phyloP scores from a whole-genome alignment of 2,113 vertebrate genomes.

The Probosciger aterrimus region DNA sequence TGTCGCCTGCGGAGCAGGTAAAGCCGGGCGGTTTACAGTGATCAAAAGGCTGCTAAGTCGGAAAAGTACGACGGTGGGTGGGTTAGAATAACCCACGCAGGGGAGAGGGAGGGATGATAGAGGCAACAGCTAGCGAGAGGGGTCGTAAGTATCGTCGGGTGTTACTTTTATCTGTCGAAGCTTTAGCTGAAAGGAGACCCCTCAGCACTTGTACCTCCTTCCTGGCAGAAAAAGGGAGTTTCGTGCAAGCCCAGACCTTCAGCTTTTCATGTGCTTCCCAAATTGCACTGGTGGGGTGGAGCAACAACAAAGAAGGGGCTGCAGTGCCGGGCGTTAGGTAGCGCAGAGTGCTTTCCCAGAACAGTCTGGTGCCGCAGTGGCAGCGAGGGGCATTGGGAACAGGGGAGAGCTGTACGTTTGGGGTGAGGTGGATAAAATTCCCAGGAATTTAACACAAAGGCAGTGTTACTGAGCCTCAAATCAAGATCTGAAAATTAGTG shows the following conservation, averaged over 20 bases:
- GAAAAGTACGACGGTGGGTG: neutral
- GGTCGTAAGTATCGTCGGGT: accelerated
- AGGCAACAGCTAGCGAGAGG: too few relatives aligned
- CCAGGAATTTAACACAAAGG: neutral
- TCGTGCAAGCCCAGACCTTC: neutral
- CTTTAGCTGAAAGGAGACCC: neutral
- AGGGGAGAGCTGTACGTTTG: neutral
- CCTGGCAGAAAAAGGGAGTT: neutral
- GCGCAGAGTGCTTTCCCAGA: too few relatives aligned
- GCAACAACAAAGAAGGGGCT: accelerated
- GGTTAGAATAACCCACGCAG: neutral
- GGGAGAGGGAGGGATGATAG: neutral
- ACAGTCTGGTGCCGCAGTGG: accelerated
- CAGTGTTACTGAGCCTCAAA: neutral
- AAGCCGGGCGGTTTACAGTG: neutral
- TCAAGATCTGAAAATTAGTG: neutral
- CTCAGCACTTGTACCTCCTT: accelerated
- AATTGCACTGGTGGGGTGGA: accelerated
- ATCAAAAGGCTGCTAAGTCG: neutral
- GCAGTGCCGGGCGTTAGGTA: accelerated
- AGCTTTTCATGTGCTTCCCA: accelerated
- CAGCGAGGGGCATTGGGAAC: accelerated
- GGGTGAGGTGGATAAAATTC: neutral
- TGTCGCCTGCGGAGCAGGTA: neutral
- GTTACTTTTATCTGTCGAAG: accelerated